These are phyloP conservation scores for Pogonomyrmex californicus DNA, from an alignment of 1,140 invertebrate genomes.

Conservation along the genomic window DNA sequence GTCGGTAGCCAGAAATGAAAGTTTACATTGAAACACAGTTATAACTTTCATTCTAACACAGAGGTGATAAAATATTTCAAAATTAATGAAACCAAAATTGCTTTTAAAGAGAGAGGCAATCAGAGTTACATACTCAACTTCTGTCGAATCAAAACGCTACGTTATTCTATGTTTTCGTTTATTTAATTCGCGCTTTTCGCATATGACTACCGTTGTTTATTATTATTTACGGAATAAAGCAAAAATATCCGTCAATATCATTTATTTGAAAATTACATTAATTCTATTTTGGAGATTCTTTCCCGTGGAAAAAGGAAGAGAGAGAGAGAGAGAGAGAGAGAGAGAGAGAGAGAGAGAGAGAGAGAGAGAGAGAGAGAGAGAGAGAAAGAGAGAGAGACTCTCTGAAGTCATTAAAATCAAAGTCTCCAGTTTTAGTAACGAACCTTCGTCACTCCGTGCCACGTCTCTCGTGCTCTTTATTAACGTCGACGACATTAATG, in stretches of 20 bases:
- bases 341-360: conserved; percentile 1
- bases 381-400: background rate
- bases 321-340: background rate
- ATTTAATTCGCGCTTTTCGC: background rate
- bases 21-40: conserved; percentile 24
- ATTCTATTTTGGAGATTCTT: conserved; percentile 43
- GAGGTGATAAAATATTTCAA: conserved; percentile 35
- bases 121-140: background rate
- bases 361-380: background rate
- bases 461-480: conserved; percentile 53
- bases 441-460: conserved; percentile 55
- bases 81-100: conserved; percentile 39
- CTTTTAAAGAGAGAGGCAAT: conserved; percentile 19
- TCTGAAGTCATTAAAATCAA: conserved; percentile 44
- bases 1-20: conserved; percentile 37
- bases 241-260: background rate
- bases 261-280: conserved; percentile 26
- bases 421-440: conserved; percentile 59
- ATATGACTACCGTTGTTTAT: background rate
- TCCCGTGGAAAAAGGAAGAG: background rate
- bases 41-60: conserved; percentile 23
- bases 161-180: background rate
- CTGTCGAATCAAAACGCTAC: background rate
- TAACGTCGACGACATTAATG: conserved; percentile 55
- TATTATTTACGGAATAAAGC: background rate